These are phyloP conservation scores for Avahi laniger DNA, from an alignment of 2,797 vertebrate genomes.

Conservation along the genomic window DNA sequence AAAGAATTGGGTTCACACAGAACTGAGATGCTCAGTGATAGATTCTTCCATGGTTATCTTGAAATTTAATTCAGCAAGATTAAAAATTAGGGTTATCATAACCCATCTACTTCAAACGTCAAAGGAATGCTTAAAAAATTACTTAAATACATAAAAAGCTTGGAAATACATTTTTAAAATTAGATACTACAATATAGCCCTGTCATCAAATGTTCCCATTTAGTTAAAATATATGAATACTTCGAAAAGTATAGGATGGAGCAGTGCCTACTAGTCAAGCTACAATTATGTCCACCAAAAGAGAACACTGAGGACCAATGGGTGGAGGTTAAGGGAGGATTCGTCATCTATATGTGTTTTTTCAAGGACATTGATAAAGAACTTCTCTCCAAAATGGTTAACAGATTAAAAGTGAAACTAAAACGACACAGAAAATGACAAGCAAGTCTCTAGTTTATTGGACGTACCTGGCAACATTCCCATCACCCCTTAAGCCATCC, in stretches of 20 bases:
- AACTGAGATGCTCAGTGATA: conserved; percentile 10
- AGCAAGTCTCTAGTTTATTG: conserved; percentile 85
- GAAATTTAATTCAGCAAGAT: conserved; percentile 49
- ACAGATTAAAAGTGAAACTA: conserved; percentile 88
- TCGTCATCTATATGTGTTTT: background rate
- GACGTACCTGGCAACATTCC: conserved; percentile 89
- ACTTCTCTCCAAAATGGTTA: conserved; percentile 76
- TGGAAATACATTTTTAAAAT: background rate
- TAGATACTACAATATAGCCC: background rate
- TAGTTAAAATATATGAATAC: conserved; percentile 22
- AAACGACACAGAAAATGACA: conserved; percentile 88
- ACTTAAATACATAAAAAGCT: background rate
- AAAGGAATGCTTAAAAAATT: background rate
- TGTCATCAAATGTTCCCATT: background rate
- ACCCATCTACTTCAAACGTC: background rate
- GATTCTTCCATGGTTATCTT: background rate
- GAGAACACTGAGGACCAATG: accelerated
- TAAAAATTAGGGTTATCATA: background rate
- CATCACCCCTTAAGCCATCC: conserved; percentile 91
- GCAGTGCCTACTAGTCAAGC: background rate
- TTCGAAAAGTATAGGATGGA: background rate
- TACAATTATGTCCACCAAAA: background rate
- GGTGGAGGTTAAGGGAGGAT: background rate
- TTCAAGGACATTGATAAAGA: background rate
- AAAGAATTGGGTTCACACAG: conserved; percentile 21